Conservation (phyloP, 2,113 vertebrate genomes). For the Pedionomus torquatus region DNA sequence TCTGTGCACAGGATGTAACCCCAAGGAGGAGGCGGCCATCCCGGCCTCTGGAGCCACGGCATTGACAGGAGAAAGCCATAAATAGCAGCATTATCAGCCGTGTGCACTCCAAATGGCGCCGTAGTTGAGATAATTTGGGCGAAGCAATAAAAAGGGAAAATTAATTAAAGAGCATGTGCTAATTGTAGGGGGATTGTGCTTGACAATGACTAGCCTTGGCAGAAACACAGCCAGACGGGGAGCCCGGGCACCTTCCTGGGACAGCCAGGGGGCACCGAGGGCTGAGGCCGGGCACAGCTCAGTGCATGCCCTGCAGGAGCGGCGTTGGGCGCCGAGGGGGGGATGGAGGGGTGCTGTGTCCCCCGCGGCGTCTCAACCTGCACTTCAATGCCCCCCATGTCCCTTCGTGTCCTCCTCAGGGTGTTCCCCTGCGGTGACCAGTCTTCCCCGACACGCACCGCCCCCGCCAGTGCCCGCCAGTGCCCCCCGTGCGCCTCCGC, state of each 20-base stretch:
- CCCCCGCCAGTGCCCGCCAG: not conserved
- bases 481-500: not conserved
- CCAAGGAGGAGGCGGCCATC: rapidly evolving
- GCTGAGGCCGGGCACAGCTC: not conserved
- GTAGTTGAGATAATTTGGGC: not conserved
- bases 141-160: constrained; percentile 10
- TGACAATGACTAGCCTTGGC: not conserved
- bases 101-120: rapidly evolving
- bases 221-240: not conserved
- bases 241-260: rapidly evolving
- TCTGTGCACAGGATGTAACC: rapidly evolving
- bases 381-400: no score
- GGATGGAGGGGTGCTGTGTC: not conserved
- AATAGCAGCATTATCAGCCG: not conserved
- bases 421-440: not conserved
- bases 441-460: no score
- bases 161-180: constrained; percentile 46
- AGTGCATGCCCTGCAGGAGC: rapidly evolving
- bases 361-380: not conserved
- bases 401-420: rapidly evolving
- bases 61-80: not conserved
- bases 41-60: not conserved
- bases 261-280: not conserved
- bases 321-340: not conserved
- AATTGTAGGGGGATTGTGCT: not conserved